Evolutionary conservation across 2,888 invertebrate genomes (phyloP), one percentile per base, ranked within the genome.

Genomic region (Rhopalosiphum nymphaeae): DNA sequence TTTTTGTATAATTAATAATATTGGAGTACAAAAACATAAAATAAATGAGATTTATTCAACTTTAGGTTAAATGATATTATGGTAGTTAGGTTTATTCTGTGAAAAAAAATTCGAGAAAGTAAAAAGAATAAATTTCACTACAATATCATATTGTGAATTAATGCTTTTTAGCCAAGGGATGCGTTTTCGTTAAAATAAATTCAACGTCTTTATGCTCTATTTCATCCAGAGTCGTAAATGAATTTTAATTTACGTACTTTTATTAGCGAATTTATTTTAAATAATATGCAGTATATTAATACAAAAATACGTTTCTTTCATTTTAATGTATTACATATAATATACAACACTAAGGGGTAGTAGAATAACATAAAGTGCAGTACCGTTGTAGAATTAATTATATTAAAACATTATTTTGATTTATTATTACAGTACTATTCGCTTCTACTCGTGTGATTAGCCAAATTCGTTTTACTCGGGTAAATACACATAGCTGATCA

Each of bases 121-220:
- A 78, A 56, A 56, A 36, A 56, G 25, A 36, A 56, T 56, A 36
- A 88, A 88, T 56, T 88, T 56, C 36, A 49, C 25, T 53, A 53
- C 49, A 88, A 88, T 88, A 53, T 88, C 53, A 21, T 78, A 53
- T 53, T 53, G 56, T 56, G 5, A 88, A 56, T 88, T 53, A 56
- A 42, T 88, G 88, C 26, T 56, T 88, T 88, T 56, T 56, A 26
- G 36, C 26, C 88, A 11, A 11, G 26, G 4, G 36, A 56, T 56
- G 89, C 36, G 56, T 57, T 89, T 89, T 56, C 21, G 42, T 42
- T 89, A 42, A 89, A 89, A 89, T 57, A 42, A 89, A 57, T 56
- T 13, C 89, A 26, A 42, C 42, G 25, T n/a, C 25, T 42, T 42
- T 56, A 25, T 42, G 56, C 56, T 42, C 36, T 42, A 56, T 56